Conservation (phyloP, 2,113 vertebrate genomes). For the Thunnus thynnus region DNA sequence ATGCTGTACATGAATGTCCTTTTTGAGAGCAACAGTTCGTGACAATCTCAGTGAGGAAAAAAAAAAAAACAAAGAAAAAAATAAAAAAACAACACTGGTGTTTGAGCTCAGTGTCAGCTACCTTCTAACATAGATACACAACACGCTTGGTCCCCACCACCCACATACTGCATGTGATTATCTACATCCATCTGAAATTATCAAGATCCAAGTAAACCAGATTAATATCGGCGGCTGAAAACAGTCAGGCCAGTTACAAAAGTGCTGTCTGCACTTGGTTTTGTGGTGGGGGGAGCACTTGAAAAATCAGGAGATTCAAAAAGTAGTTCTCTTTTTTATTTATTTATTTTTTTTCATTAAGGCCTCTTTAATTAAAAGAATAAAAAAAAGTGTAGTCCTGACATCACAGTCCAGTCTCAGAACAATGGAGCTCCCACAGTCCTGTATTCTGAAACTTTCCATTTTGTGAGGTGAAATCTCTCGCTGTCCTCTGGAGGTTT, state of each 20-base stretch:
- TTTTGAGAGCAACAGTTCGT: slow-evolving; percentile 80
- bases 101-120: slow-evolving; percentile 87
- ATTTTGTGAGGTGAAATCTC: slow-evolving; percentile 42
- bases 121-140: slow-evolving; percentile 79
- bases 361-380: slow-evolving; percentile 79
- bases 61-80: slow-evolving; percentile 45
- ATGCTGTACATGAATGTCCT: slow-evolving; percentile 83
- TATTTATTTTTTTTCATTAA: slow-evolving; percentile 69
- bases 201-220: slow-evolving; percentile 49
- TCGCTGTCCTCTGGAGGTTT: slow-evolving; percentile 43
- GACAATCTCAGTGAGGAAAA: slow-evolving; percentile 83
- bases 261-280: slow-evolving; percentile 43
- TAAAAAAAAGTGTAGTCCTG: slow-evolving; percentile 65
- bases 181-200: slow-evolving; percentile 83
- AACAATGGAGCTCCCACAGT: slow-evolving; percentile 37
- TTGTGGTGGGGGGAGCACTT: slow-evolving; percentile 34
- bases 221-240: slow-evolving; percentile 39
- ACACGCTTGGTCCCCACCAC: slow-evolving; percentile 73
- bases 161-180: slow-evolving; percentile 82
- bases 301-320: slow-evolving; percentile 56
- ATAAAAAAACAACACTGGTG: slow-evolving; percentile 81
- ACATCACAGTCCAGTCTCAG: slow-evolving; percentile 47
- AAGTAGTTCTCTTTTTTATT: slow-evolving; percentile 13
- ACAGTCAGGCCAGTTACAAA: slow-evolving; percentile 25
- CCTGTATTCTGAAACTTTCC: slow-evolving; percentile 37